A percentile compares a stretch with the other conserved stretches of the same genome.
phyloP scores from a whole-genome alignment of 2,888 invertebrate genomes.

The Serripes groenlandicus region DNA sequence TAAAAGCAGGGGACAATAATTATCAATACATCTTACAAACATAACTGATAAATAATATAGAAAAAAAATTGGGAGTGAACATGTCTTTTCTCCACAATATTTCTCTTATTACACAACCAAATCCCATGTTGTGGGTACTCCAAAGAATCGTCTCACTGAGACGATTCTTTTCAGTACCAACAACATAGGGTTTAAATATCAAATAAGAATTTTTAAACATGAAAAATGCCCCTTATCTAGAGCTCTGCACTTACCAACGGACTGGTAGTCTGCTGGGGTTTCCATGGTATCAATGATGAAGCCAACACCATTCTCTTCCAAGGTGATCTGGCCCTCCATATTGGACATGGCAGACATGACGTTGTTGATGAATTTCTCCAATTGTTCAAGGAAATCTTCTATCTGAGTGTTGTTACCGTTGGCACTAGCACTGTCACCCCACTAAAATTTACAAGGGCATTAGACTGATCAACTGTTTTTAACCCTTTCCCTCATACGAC shows the following conservation, averaged over 20 bases:
- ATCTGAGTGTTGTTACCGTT: slow-evolving; percentile 82
- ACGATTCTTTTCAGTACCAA: too few species aligned
- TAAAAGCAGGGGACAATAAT: too few species aligned
- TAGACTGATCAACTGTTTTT: not conserved
- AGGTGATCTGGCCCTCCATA: slow-evolving; percentile 85
- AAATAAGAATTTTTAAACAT: too few species aligned
- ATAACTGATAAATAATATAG: too few species aligned
- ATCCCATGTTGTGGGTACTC: too few species aligned
- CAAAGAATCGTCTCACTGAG: too few species aligned
- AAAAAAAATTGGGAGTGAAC: too few species aligned
- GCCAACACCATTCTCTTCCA: slow-evolving; percentile 84
- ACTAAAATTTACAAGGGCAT: slow-evolving; percentile 73
- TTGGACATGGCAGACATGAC: slow-evolving; percentile 84
- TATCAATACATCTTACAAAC: too few species aligned
- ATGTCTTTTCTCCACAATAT: too few species aligned
- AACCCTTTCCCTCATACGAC: not conserved
- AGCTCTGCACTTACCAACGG: slow-evolving; percentile 75
- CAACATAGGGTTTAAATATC: too few species aligned
- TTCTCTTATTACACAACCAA: too few species aligned
- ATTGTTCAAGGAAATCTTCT: slow-evolving; percentile 85
- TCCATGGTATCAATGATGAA: slow-evolving; percentile 82
- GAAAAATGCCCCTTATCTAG: too few species aligned
- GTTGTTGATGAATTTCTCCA: slow-evolving; percentile 85
- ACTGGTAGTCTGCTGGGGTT: slow-evolving; percentile 84
- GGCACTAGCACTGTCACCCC: slow-evolving; percentile 81